A percentile compares a stretch with the other conserved stretches of the same genome.
phyloP scores from a whole-genome alignment of 1,140 invertebrate species.

The Bradynema listronoti region DNA sequence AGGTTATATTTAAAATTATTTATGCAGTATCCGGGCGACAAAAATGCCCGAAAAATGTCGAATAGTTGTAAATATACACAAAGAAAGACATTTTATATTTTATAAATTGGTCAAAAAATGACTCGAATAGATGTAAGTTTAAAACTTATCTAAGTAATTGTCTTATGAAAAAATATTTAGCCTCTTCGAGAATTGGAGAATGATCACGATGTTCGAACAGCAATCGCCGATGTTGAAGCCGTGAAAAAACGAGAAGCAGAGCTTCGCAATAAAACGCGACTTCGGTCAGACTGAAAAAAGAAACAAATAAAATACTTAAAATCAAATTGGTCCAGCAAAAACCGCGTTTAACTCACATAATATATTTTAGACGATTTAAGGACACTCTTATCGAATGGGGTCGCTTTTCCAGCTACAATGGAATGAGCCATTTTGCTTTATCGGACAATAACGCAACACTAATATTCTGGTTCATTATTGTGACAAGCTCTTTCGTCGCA shows the following conservation, averaged over 20 bases:
- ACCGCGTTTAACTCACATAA: background rate
- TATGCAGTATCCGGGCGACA: no score
- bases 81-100: no score
- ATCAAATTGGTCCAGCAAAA: background rate
- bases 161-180: conserved; percentile 5
- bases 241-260: conserved; percentile 17
- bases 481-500: no score
- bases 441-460: background rate
- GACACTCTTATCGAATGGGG: conserved; percentile 32
- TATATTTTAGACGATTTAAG: conserved; percentile 15
- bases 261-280: conserved; percentile 15
- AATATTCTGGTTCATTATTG: conserved; percentile 11
- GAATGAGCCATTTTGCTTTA: conserved; percentile 14
- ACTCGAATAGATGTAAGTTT: background rate
- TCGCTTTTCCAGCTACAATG: conserved; percentile 20
- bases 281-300: conserved; percentile 1
- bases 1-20: no score
- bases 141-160: background rate
- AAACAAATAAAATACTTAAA: background rate
- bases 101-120: no score
- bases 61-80: no score
- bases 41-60: no score
- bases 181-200: conserved; percentile 11
- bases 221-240: conserved; percentile 22
- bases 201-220: conserved; percentile 14